Percentiles rank a stretch among this genome's conserved stretches.
These are phyloP conservation scores for Chauna torquata DNA, from an alignment of 2,113 vertebrate species.

Conservation along the genomic window DNA sequence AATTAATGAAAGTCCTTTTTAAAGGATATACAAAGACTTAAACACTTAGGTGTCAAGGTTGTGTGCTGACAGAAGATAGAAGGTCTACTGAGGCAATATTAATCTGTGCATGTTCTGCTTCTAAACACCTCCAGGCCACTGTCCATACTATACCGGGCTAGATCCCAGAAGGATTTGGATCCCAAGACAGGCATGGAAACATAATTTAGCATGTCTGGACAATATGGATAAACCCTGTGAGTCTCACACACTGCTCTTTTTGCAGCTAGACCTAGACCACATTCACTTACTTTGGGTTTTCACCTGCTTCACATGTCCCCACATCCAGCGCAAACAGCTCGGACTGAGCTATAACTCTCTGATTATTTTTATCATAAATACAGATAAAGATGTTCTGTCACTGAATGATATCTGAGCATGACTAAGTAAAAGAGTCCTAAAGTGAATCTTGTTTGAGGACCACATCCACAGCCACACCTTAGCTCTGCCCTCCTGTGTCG, in stretches of 20 bases:
- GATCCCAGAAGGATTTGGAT: not conserved
- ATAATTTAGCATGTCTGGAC: not conserved
- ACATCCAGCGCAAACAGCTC: not conserved
- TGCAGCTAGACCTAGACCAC: not conserved
- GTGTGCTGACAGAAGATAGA: not conserved
- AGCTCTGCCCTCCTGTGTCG: not conserved
- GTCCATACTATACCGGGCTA: not conserved
- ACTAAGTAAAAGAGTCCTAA: not conserved
- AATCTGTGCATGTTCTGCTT: not conserved
- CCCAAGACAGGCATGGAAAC: not conserved
- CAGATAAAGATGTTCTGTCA: not conserved
- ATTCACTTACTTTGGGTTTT: not conserved
- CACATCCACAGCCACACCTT: not conserved
- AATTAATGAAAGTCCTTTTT: not conserved
- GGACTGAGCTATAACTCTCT: not conserved
- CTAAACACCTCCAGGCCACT: not conserved
- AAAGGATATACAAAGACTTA: not conserved
- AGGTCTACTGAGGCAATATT: not conserved
- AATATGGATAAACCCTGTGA: not conserved
- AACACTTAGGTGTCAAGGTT: not conserved
- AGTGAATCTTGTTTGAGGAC: not conserved
- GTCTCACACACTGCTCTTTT: not conserved
- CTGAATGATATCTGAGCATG: not conserved
- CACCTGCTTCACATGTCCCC: not conserved
- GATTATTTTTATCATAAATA: not conserved